phyloP scores from a whole-genome alignment of 2,113 vertebrate genomes.

The Nycticryphes semicollaris region DNA sequence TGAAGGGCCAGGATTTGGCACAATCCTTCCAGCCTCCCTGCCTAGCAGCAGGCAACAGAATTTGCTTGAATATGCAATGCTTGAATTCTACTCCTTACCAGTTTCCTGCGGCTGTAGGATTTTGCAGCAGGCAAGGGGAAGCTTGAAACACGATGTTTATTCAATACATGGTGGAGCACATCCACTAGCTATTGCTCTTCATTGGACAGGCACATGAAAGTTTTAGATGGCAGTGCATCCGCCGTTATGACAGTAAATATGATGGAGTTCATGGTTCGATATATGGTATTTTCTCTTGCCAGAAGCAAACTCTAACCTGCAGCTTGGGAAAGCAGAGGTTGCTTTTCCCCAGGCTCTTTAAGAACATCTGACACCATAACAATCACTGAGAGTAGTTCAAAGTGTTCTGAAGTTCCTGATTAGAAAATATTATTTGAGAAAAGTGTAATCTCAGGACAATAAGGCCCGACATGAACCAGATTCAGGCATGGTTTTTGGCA shows the following conservation, averaged over 20 bases:
- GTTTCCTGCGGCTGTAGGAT: not conserved
- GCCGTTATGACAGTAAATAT: not conserved
- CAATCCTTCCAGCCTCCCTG: slow-evolving; percentile 18
- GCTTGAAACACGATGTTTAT: not conserved
- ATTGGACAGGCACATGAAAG: not conserved
- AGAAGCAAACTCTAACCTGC: not conserved
- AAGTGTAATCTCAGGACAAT: not conserved
- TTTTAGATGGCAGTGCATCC: not conserved
- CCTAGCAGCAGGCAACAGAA: slow-evolving; percentile 53
- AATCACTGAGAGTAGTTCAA: not conserved
- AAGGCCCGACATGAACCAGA: not conserved
- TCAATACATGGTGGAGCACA: not conserved
- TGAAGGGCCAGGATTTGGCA: slow-evolving; percentile 25
- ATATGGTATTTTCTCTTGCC: not conserved
- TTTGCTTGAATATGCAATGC: slow-evolving; percentile 53
- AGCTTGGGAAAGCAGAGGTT: not conserved
- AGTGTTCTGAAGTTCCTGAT: not conserved
- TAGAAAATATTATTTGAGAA: not conserved
- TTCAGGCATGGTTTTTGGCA: not conserved
- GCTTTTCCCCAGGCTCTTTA: not conserved
- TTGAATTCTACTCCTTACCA: slow-evolving; percentile 3
- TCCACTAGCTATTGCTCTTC: not conserved
- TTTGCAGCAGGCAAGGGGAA: not conserved
- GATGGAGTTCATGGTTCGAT: not conserved
- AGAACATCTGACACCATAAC: not conserved